Percentiles rank a stretch among this genome's conserved stretches.
Evolutionary conservation across 2,113 vertebrate species (phyloP).

Genomic region (Protobothrops mucrosquamatus): DNA sequence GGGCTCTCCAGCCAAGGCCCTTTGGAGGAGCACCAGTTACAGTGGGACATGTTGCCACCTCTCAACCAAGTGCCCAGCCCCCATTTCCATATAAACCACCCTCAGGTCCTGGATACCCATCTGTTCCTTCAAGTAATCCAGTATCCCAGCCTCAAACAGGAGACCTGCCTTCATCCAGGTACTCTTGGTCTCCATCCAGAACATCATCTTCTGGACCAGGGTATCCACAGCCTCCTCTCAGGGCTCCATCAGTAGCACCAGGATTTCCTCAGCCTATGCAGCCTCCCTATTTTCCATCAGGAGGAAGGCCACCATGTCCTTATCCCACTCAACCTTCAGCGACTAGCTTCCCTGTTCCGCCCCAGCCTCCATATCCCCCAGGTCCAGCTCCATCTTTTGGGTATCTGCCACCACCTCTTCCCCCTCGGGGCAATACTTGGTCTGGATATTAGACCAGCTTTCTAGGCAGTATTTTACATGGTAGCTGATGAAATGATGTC

Average conservation of each 20-base stretch:
- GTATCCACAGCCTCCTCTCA: constrained; percentile 34
- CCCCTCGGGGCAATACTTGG: constrained; percentile 69
- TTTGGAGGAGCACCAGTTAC: constrained; percentile 32
- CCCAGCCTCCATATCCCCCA: constrained; percentile 47
- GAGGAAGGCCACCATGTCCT: constrained; percentile 41
- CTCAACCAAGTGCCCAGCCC: constrained; percentile 54
- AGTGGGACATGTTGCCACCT: background rate
- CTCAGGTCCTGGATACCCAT: constrained; percentile 18
- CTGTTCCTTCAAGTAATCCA: constrained; percentile 9
- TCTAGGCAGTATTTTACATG: background rate
- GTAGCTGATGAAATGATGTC: constrained; percentile 17
- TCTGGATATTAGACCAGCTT: constrained; percentile 60
- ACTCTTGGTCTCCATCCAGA: constrained; percentile 67
- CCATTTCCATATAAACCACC: constrained; percentile 33
- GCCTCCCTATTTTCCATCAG: constrained; percentile 41
- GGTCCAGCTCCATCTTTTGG: constrained; percentile 58
- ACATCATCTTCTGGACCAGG: constrained; percentile 30
- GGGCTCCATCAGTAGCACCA: constrained; percentile 35
- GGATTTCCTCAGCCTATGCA: constrained; percentile 57
- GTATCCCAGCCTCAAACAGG: background rate
- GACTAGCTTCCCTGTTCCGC: constrained; percentile 52
- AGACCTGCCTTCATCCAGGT: background rate
- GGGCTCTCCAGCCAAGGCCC: constrained; percentile 49
- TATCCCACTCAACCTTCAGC: constrained; percentile 64
- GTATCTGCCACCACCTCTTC: constrained; percentile 59